phyloP scores from a whole-genome alignment of 2,888 invertebrate species.

The Mantis religiosa region DNA sequence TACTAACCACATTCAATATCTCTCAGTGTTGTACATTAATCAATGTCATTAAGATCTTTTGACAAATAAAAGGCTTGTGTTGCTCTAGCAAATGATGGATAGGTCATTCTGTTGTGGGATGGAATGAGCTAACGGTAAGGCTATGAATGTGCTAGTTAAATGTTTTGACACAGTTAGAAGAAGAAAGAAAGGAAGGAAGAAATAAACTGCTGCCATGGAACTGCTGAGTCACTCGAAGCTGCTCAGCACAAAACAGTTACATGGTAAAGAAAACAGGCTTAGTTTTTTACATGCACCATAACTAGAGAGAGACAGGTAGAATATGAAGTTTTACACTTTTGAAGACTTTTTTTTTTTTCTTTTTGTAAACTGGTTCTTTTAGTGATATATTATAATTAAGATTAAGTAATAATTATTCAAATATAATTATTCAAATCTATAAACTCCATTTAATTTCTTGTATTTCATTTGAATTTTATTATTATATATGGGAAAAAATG shows the following conservation, averaged over 20 bases:
- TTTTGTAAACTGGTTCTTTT: no score
- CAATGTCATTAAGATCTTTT: neutral
- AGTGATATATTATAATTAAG: no score
- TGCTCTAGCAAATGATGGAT: neutral
- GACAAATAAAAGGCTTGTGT: neutral
- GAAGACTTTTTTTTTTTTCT: no score
- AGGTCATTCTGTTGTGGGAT: neutral
- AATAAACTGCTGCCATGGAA: neutral
- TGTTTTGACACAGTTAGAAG: neutral
- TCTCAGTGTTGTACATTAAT: neutral
- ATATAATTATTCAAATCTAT: no score
- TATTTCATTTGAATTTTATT: no score
- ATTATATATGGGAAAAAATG: no score
- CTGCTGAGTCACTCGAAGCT: neutral
- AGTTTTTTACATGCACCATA: no score
- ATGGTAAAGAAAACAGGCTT: neutral
- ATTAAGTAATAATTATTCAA: no score
- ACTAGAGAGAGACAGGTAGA: no score
- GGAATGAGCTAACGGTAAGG: neutral
- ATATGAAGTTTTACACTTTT: no score
- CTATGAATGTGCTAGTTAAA: neutral
- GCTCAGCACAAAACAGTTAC: neutral
- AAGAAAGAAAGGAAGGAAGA: neutral
- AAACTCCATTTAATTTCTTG: no score
- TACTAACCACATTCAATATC: no score